phyloP scores from a whole-genome alignment of 1,140 invertebrate species.

The Drosophila yakuba region DNA sequence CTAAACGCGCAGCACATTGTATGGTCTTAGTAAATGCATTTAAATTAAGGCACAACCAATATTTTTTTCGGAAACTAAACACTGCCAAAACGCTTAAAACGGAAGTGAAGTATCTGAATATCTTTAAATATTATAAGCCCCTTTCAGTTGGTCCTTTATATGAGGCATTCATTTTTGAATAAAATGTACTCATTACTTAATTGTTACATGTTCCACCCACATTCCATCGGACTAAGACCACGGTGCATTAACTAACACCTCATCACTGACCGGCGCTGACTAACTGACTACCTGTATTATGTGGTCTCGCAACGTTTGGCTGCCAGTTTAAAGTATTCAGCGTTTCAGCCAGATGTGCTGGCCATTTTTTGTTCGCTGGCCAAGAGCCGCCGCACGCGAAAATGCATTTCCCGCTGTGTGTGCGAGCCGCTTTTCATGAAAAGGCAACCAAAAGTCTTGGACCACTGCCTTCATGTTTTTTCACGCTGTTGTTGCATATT shows the following conservation, averaged over 20 bases:
- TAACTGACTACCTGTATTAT: conserved; percentile 75
- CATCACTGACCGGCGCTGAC: conserved; percentile 42
- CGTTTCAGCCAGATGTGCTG: conserved; percentile 40
- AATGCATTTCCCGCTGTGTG: conserved; percentile 78
- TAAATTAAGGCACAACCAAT: conserved; percentile 46
- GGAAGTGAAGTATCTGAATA: too few relatives aligned
- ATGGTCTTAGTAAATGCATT: conserved; percentile 57
- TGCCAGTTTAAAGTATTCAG: conserved; percentile 26
- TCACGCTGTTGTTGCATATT: conserved; percentile 81
- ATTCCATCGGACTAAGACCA: conserved; percentile 8
- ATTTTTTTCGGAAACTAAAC: too few relatives aligned
- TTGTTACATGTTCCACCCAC: neutral
- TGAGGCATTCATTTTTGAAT: too few relatives aligned
- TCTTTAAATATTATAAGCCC: too few relatives aligned
- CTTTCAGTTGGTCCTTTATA: too few relatives aligned
- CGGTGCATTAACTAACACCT: conserved; percentile 49
- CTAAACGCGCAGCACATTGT: conserved; percentile 33
- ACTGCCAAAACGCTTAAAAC: too few relatives aligned
- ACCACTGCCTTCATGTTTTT: conserved; percentile 74
- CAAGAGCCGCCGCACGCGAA: conserved; percentile 64
- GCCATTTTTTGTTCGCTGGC: neutral
- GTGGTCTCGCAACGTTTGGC: conserved; percentile 44
- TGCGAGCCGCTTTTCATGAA: conserved; percentile 28
- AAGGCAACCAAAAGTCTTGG: conserved; percentile 10
- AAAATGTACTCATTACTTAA: too few relatives aligned